phyloP scores from a whole-genome alignment of 2,888 invertebrate genomes.

The Dryomyza anilis region DNA sequence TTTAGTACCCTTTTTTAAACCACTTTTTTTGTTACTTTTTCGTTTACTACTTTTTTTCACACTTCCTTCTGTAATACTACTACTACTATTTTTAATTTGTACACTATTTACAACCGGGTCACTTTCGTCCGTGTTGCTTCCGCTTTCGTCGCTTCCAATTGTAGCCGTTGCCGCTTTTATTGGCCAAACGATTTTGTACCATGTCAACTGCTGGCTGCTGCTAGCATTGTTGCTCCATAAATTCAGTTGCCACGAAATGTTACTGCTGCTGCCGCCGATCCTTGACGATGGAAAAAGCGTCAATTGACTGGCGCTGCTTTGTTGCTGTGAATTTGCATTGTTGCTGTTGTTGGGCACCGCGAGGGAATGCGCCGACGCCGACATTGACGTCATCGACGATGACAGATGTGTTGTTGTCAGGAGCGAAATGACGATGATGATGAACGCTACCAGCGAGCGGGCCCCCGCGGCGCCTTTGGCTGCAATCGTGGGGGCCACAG shows the following conservation, averaged over 20 bases:
- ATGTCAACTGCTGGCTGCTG: conserved; percentile 33
- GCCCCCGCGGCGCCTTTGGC: conserved; percentile 62
- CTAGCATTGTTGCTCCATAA: neutral
- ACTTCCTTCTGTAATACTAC: neutral
- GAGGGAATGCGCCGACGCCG: conserved; percentile 57
- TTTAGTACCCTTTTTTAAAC: too few species aligned
- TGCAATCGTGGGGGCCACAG: conserved; percentile 61
- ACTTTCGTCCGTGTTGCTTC: conserved; percentile 13
- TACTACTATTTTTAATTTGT: conserved; percentile 7
- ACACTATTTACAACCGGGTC: conserved; percentile 20
- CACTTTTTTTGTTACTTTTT: too few species aligned
- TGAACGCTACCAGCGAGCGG: conserved; percentile 50
- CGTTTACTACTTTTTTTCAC: too few species aligned
- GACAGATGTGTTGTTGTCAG: conserved; percentile 47
- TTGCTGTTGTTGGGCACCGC: conserved; percentile 51
- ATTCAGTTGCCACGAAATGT: neutral
- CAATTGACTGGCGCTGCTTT: neutral
- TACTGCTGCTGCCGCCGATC: conserved; percentile 12
- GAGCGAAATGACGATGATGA: conserved; percentile 44
- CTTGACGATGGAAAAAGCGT: conserved; percentile 12
- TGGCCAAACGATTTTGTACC: conserved; percentile 39
- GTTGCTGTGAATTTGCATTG: conserved; percentile 20
- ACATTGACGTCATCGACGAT: too few species aligned
- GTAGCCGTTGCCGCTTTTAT: conserved; percentile 18
- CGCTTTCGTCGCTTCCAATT: conserved; percentile 47